Evolutionary conservation across 2,888 invertebrate species (phyloP).

Genomic region (Halictus ligatus): DNA sequence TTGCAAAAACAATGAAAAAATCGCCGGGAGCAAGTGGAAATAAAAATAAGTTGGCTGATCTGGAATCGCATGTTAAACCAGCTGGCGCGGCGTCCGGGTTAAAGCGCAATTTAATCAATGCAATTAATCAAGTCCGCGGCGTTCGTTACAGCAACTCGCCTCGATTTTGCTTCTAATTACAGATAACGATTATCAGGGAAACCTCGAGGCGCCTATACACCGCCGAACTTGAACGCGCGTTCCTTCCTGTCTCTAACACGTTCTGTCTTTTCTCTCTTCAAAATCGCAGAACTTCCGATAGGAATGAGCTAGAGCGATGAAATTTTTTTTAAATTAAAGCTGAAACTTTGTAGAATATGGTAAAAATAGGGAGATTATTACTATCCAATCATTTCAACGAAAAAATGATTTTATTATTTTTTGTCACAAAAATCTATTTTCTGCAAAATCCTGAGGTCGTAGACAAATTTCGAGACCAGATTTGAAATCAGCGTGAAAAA

Average conservation of each 20-base stretch:
- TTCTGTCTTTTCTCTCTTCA: not conserved
- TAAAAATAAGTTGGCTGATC: not conserved
- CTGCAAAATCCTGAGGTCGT: no score
- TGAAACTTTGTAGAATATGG: no score
- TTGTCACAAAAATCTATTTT: no score
- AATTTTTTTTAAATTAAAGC: no score
- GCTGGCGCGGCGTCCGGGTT: slow-evolving; percentile 12
- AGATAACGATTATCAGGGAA: slow-evolving; percentile 22
- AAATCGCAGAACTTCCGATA: no score
- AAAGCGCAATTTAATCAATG: slow-evolving; percentile 47
- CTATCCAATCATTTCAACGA: no score
- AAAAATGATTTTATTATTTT: no score
- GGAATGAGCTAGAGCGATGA: no score
- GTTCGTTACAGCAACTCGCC: slow-evolving; percentile 34
- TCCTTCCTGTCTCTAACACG: not conserved
- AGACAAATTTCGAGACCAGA: no score
- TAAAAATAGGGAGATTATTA: no score
- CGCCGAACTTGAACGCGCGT: not conserved
- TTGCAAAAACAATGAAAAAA: not conserved
- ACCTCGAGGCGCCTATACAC: not conserved
- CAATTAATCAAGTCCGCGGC: slow-evolving; percentile 48
- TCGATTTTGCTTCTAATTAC: slow-evolving; percentile 36
- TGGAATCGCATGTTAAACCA: not conserved
- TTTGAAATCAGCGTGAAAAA: no score
- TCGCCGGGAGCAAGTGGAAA: not conserved